Evolutionary conservation across 2,797 vertebrate genomes (phyloP).

Genomic region (Thaleichthys pacificus): DNA sequence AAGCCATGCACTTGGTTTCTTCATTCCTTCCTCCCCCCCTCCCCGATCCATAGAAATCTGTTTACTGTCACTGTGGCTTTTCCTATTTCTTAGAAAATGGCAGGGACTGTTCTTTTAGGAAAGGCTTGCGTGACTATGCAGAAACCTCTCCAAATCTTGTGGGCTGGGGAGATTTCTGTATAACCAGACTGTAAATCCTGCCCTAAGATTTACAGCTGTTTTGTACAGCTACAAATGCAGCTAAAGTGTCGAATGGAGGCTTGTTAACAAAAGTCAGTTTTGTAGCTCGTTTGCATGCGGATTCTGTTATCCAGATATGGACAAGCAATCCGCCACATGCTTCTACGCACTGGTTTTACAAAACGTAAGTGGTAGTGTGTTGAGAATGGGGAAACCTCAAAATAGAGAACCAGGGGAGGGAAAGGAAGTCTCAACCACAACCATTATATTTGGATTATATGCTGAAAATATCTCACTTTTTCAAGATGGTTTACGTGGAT

Average conservation of each 20-base stretch:
- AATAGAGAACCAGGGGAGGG: conserved; percentile 39
- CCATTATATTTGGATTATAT: too few species aligned
- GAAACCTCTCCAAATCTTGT: conserved; percentile 46
- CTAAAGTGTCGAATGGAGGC: conserved; percentile 31
- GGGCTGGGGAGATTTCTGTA: conserved; percentile 51
- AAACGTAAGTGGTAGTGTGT: conserved; percentile 52
- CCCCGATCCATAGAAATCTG: conserved; percentile 30
- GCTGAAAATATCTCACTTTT: too few species aligned
- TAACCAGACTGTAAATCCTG: conserved; percentile 56
- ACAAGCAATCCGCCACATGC: conserved; percentile 51
- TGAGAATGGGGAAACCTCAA: conserved; percentile 43
- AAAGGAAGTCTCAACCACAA: neutral
- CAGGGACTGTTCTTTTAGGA: conserved; percentile 48
- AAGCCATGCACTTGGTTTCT: conserved; percentile 52
- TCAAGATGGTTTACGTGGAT: too few species aligned
- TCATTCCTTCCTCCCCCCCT: conserved; percentile 47
- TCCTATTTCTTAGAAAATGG: conserved; percentile 33
- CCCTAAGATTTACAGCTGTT: conserved; percentile 16
- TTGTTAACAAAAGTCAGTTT: conserved; percentile 59
- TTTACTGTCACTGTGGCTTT: conserved; percentile 44
- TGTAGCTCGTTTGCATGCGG: conserved; percentile 53
- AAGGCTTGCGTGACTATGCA: conserved; percentile 61
- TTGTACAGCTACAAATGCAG: too few species aligned
- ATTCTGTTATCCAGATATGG: conserved; percentile 45
- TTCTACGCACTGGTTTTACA: conserved; percentile 35